These are phyloP conservation scores for Puma concolor DNA, from an alignment of 2,113 vertebrate genomes.

Conservation along the genomic window DNA sequence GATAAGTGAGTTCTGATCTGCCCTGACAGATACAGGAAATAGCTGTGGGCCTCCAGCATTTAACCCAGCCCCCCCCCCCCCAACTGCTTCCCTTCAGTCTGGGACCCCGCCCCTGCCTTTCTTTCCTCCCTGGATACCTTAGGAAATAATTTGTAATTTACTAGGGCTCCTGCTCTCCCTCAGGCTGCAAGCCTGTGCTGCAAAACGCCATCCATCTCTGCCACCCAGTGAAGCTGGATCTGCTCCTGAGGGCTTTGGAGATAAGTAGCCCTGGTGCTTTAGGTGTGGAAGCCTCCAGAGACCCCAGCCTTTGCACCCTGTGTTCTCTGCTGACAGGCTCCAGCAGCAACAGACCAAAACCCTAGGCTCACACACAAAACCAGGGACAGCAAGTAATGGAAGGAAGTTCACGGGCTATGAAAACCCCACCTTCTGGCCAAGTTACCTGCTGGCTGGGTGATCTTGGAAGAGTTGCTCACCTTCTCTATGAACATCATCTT, in stretches of 20 bases:
- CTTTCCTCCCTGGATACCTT: not conserved
- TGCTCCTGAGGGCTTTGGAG: not conserved
- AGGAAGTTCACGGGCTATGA: not conserved
- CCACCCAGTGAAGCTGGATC: not conserved
- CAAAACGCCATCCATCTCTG: too few species aligned
- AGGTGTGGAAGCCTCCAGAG: not conserved
- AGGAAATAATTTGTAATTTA: not conserved
- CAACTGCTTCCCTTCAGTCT: not conserved
- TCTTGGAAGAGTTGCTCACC: not conserved
- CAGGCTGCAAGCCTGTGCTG: not conserved
- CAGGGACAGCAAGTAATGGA: not conserved
- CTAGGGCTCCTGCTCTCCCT: not conserved
- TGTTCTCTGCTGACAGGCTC: not conserved
- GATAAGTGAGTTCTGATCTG: not conserved
- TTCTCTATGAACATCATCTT: not conserved
- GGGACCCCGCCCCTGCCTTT: not conserved
- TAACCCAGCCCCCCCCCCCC: fast-evolving
- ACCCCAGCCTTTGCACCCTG: not conserved
- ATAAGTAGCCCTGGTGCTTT: not conserved
- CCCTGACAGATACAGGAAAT: not conserved
- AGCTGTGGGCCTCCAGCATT: not conserved
- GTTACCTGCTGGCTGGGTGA: not conserved
- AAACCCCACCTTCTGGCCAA: not conserved
- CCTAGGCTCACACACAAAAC: not conserved
- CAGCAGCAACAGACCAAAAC: not conserved